A percentile compares a stretch with the other conserved stretches of the same genome.
phyloP scores from a whole-genome alignment of 2,797 vertebrate species.

The Megaceryle alcyon region DNA sequence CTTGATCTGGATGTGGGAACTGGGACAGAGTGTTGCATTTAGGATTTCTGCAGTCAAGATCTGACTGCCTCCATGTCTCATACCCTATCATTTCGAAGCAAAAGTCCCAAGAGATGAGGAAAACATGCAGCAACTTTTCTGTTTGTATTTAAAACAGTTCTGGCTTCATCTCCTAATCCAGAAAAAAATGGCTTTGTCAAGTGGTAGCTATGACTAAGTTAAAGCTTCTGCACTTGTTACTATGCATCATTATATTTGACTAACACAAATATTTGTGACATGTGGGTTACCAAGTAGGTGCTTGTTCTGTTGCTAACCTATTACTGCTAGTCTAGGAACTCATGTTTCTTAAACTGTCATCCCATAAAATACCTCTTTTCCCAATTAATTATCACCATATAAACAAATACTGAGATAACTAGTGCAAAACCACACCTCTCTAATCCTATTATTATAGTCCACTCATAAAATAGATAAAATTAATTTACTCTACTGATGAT shows the following conservation, averaged over 20 bases:
- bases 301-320: background rate
- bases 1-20: background rate
- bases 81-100: background rate
- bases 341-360: background rate
- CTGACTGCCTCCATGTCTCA: background rate
- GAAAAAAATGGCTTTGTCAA: background rate
- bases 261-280: background rate
- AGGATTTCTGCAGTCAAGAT: background rate
- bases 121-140: background rate
- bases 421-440: background rate
- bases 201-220: background rate
- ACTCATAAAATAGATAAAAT: background rate
- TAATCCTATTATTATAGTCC: background rate
- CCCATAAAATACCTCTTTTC: background rate
- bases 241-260: background rate
- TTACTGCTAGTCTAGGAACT: background rate
- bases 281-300: background rate
- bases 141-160: background rate
- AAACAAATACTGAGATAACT: background rate
- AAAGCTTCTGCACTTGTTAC: background rate
- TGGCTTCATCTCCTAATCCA: background rate
- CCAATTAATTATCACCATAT: background rate
- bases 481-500: background rate
- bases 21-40: accelerated
- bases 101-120: background rate